Evolutionary conservation across 2,888 invertebrate species (phyloP).

Genomic region (Lithophane semibrunnea): DNA sequence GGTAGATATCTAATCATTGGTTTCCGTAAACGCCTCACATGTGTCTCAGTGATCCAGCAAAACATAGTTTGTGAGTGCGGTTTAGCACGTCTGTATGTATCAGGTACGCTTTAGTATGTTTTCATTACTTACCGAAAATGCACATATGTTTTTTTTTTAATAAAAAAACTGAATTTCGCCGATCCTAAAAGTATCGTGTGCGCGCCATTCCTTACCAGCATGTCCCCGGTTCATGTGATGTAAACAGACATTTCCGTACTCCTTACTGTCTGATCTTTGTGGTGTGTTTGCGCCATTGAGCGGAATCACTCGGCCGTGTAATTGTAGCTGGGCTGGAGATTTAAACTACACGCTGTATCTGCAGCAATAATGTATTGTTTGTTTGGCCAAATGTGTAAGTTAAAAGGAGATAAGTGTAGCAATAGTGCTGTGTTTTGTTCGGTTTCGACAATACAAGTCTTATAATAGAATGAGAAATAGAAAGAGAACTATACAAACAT

Average conservation of each 20-base stretch:
- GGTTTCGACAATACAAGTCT: not conserved
- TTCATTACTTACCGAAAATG: not conserved
- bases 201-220: slow-evolving; percentile 33
- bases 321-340: slow-evolving; percentile 61
- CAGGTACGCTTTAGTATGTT: not conserved
- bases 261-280: slow-evolving; percentile 69
- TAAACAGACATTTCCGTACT: slow-evolving; percentile 72
- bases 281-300: slow-evolving; percentile 64
- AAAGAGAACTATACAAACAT: not conserved
- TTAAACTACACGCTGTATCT: slow-evolving; percentile 49
- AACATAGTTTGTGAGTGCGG: not conserved
- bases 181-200: slow-evolving; percentile 7
- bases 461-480: not conserved
- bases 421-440: not conserved
- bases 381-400: slow-evolving; percentile 34
- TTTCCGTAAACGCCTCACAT: not conserved
- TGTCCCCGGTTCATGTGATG: slow-evolving; percentile 66
- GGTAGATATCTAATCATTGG: not conserved
- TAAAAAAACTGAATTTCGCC: no score
- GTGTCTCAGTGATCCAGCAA: not conserved
- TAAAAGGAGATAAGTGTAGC: slow-evolving; percentile 9
- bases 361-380: slow-evolving; percentile 41
- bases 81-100: not conserved
- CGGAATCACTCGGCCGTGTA: slow-evolving; percentile 58
- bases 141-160: no score